Evolutionary conservation across 2,888 invertebrate genomes (phyloP), one percentile per base, ranked within the genome.

Genomic region (Hypselothyrea guttata): DNA sequence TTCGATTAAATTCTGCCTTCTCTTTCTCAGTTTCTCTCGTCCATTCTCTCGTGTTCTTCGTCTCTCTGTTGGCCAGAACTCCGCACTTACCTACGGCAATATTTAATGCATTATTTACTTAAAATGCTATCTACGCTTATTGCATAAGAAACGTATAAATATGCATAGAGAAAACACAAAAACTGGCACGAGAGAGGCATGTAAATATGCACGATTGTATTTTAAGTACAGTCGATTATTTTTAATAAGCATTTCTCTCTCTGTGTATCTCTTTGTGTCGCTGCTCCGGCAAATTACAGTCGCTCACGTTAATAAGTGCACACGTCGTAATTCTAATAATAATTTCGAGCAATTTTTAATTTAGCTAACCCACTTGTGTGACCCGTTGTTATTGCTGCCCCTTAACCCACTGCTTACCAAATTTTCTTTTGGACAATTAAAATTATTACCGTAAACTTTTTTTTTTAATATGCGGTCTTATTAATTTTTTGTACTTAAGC

Each of bases 1-100:
- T 40, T 58, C 16, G 59, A 35, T 57, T 18, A 42, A 56, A 30
- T 55, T 12, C 48, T 2, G 7, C 34, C 35, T 7, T 8, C 40
- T 31, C 13, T 30, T 33, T 7, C 16, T 15, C 34, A 9, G 16
- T 1, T n/a, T 13, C 16, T 27, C 15, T 40, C 31, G 13, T 44
- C 0, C 27, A 22, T 46, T 9, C 18, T 8, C n/a, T 27, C 31
- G 11, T 7, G 15, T 7, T 8, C 16, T 40, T n/a, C n/a, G 11
- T 42, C 9, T 18, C 18, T 9, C 33, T 37, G 15, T 42, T 16
- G 34, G 13, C 13, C 54, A 33, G 61, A 54, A 45, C 53, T 51
- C 47, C 60, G 71, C 59, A 79, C 67, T 83, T 79, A 76, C 77
- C 77, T 81, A 84, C 67, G 74, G 64, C 76, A 77, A 77, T 84